Evolutionary conservation across 30 jellyfish, hydroid and myxozoan genomes (phyloP).

Genomic region (Aurelia aurita): DNA sequence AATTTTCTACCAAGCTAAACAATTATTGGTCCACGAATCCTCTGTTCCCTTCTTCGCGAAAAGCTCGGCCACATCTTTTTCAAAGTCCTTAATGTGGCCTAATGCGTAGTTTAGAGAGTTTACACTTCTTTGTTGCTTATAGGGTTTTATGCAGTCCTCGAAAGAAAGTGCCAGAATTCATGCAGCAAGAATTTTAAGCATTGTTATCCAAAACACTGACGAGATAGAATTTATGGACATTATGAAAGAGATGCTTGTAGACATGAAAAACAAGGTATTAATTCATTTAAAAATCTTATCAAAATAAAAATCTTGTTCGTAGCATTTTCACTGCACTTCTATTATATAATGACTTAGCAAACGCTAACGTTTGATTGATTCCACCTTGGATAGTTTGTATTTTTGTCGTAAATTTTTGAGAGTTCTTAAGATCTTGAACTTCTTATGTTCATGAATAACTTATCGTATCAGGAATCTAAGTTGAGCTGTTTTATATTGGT

Average conservation of each 20-base stretch:
- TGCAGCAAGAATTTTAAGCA: conserved; percentile 78
- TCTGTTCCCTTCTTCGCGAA: too few relatives aligned
- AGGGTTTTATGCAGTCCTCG: conserved; percentile 69
- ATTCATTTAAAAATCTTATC: too few relatives aligned
- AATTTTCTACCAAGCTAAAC: too few relatives aligned
- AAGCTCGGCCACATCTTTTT: too few relatives aligned
- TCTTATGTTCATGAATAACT: background rate
- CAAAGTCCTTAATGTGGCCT: too few relatives aligned
- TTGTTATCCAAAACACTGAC: conserved; percentile 37
- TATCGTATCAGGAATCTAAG: too few relatives aligned
- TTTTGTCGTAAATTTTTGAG: too few relatives aligned
- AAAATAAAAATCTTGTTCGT: background rate
- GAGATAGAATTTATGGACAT: background rate
- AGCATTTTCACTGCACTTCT: too few relatives aligned
- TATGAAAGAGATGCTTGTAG: conserved; percentile 39
- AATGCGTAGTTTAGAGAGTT: background rate
- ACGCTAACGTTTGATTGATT: too few relatives aligned
- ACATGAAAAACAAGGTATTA: conserved; percentile 26
- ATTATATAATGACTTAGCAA: too few relatives aligned
- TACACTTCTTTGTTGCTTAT: background rate
- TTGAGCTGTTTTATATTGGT: too few relatives aligned
- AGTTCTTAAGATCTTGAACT: background rate
- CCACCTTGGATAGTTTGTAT: background rate
- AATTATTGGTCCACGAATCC: too few relatives aligned
- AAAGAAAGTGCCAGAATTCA: conserved; percentile 74